Conservation (phyloP, 1,140 invertebrate genomes). For the Araneus ventricosus region DNA sequence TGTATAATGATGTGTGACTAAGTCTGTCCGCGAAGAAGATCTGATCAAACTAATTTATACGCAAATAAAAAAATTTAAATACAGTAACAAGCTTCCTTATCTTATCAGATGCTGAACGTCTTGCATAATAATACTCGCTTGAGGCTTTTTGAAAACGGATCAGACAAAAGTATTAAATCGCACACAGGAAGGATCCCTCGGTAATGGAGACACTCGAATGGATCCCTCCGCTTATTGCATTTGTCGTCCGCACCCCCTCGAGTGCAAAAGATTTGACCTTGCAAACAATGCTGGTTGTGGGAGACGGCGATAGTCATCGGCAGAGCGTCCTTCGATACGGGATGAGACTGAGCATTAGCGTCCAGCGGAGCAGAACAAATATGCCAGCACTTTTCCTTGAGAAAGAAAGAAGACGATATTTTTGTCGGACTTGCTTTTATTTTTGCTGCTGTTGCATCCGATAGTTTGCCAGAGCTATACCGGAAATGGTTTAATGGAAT, state of each 20-base stretch:
- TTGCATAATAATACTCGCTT: no score
- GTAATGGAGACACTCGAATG: not conserved
- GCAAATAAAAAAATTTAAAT: no score
- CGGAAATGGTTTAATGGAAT: slow-evolving; percentile 73
- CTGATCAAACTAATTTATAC: no score
- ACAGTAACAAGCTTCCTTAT: no score
- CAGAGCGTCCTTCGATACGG: slow-evolving; percentile 39
- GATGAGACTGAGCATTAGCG: slow-evolving; percentile 64
- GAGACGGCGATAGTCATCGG: slow-evolving; percentile 39
- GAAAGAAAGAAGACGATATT: slow-evolving; percentile 47
- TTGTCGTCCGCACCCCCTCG: not conserved
- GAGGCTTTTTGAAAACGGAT: no score
- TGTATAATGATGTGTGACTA: no score
- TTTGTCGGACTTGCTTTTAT: slow-evolving; percentile 44
- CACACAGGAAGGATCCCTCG: no score
- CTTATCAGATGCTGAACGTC: no score
- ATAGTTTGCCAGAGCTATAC: slow-evolving; percentile 42
- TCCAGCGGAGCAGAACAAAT: slow-evolving; percentile 71
- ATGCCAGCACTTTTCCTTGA: slow-evolving; percentile 73
- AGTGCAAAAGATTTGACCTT: slow-evolving; percentile 65
- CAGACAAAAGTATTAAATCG: no score
- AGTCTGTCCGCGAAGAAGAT: no score
- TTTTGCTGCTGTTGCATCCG: not conserved
- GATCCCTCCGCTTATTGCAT: not conserved
- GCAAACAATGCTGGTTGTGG: slow-evolving; percentile 29